phyloP scores from a whole-genome alignment of 2,797 vertebrate species.

The Threskiornis aethiopicus region DNA sequence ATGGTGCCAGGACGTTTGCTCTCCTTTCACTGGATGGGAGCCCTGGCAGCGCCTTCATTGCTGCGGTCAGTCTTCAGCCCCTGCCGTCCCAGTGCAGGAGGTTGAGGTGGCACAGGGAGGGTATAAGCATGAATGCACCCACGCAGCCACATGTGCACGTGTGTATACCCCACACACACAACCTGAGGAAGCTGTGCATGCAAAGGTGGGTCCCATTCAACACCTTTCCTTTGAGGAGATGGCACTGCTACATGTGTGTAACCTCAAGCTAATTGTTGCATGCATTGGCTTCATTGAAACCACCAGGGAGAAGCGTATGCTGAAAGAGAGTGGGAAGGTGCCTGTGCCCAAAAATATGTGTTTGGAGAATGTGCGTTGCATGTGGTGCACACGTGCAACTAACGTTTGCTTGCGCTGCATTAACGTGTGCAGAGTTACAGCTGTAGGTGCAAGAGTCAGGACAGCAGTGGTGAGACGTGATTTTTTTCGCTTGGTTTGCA shows the following conservation, averaged over 20 bases:
- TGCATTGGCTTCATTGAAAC: background rate
- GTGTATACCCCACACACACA: no score
- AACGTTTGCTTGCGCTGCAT: background rate
- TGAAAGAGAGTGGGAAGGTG: background rate
- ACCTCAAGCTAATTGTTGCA: background rate
- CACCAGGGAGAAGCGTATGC: background rate
- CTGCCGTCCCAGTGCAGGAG: background rate
- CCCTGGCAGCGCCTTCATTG: background rate
- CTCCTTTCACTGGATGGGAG: background rate
- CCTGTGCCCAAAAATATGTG: background rate
- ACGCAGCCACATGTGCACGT: accelerated
- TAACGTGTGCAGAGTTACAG: background rate
- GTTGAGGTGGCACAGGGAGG: background rate
- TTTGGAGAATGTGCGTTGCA: background rate
- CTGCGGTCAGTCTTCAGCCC: background rate
- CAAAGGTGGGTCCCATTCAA: background rate
- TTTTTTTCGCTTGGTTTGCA: background rate
- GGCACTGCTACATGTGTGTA: background rate
- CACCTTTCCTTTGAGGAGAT: background rate
- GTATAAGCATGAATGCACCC: background rate
- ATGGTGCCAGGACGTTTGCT: background rate
- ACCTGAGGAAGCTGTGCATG: accelerated
- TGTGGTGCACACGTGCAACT: background rate
- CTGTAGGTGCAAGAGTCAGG: background rate
- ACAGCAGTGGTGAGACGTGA: background rate